phyloP scores from a whole-genome alignment of 2,888 invertebrate species.

The Maniola hyperantus region DNA sequence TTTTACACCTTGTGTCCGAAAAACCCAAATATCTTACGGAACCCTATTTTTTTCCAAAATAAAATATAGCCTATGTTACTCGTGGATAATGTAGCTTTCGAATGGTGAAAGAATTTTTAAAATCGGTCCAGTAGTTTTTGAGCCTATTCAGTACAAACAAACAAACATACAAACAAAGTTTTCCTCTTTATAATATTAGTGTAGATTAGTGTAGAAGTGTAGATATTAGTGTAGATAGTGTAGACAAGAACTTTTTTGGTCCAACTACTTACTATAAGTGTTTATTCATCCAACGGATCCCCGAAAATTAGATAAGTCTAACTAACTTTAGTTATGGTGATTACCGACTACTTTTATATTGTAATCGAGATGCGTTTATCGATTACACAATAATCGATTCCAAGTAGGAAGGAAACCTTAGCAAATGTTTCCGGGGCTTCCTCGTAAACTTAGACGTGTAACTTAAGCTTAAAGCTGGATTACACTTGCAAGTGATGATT shows the following conservation, averaged over 20 bases:
- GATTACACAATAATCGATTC: constrained; percentile 33
- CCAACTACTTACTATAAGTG: not conserved
- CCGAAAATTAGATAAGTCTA: not conserved
- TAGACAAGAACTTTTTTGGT: not conserved
- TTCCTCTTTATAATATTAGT: no score
- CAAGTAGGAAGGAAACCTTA: constrained; percentile 38
- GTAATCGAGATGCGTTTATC: constrained; percentile 26
- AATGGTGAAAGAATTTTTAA: no score
- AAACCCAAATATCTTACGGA: no score
- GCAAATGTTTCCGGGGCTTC: constrained; percentile 35
- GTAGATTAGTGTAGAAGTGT: no score
- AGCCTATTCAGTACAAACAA: no score
- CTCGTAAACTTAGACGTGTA: constrained; percentile 34
- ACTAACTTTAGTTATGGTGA: not conserved
- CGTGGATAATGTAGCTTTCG: no score
- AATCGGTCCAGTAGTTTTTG: no score
- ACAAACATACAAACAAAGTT: no score
- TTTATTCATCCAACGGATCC: not conserved
- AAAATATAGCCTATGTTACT: no score
- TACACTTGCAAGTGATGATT: constrained; percentile 29
- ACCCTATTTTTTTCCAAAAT: no score
- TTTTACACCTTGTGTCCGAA: no score
- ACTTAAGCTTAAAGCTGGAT: constrained; percentile 30
- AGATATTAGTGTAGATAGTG: no score
- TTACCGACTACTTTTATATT: constrained; percentile 15